These are phyloP conservation scores for Uloborus plumipes DNA, from an alignment of 2,888 invertebrate genomes.

Conservation along the genomic window DNA sequence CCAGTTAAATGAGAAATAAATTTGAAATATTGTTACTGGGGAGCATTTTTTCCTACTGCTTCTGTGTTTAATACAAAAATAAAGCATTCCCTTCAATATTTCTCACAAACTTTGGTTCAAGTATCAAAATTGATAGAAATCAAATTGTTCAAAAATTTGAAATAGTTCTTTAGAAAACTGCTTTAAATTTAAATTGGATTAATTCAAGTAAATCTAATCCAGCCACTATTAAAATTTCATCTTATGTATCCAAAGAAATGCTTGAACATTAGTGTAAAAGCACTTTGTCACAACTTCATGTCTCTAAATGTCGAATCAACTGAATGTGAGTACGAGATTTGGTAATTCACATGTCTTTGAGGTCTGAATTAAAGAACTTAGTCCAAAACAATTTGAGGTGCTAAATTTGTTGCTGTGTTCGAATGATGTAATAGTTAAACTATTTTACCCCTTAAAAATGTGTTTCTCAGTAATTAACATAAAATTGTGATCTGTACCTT, in stretches of 20 bases:
- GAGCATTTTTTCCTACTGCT: conserved; percentile 62
- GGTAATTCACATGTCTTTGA: conserved; percentile 8
- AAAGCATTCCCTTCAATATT: conserved; percentile 61
- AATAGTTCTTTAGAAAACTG: conserved; percentile 9
- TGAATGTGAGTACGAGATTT: not conserved
- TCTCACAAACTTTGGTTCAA: conserved; percentile 51
- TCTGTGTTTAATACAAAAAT: conserved; percentile 41
- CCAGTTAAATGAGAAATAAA: conserved; percentile 61
- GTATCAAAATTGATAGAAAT: conserved; percentile 17
- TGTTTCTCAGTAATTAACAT: conserved; percentile 59
- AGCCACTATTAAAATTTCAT: not conserved
- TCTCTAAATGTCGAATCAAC: conserved; percentile 26
- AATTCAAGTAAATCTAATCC: too few species aligned
- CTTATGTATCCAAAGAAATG: not conserved
- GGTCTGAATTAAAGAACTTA: conserved; percentile 9
- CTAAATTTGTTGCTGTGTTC: conserved; percentile 36
- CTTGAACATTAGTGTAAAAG: conserved; percentile 14
- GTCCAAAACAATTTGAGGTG: conserved; percentile 15
- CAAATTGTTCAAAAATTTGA: not conserved
- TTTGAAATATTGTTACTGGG: conserved; percentile 58
- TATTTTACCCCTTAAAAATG: conserved; percentile 30
- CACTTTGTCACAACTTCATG: conserved; percentile 23
- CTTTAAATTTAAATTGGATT: not conserved
- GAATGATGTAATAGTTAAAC: conserved; percentile 17
- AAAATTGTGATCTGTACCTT: conserved; percentile 43